Conservation (phyloP, 2,797 vertebrate genomes). For the Podargus strigoides region DNA sequence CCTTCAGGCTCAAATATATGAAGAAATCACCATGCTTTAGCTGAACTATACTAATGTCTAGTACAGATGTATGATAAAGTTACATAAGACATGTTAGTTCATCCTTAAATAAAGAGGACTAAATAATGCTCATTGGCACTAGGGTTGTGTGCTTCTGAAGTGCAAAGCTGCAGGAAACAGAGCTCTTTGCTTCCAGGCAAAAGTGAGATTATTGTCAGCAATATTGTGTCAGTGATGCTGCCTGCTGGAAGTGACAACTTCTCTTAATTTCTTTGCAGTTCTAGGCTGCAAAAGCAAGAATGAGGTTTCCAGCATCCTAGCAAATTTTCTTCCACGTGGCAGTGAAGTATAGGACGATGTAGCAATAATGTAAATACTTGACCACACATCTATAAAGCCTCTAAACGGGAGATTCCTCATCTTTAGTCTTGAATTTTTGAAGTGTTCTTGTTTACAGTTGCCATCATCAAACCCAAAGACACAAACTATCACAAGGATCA, state of each 20-base stretch:
- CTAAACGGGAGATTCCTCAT: background rate
- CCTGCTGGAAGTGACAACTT: background rate
- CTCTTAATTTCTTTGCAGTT: background rate
- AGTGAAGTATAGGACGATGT: background rate
- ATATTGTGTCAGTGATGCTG: background rate
- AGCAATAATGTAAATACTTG: background rate
- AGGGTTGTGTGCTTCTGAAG: background rate
- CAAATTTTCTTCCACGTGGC: background rate
- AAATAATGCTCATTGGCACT: background rate
- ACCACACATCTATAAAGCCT: background rate
- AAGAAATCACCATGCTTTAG: background rate
- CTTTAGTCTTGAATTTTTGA: background rate
- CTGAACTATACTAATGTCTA: background rate
- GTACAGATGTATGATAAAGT: accelerated
- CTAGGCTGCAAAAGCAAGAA: background rate
- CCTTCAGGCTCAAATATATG: background rate
- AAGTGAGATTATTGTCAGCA: background rate
- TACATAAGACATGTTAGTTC: background rate
- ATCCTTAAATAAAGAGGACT: background rate
- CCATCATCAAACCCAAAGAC: background rate
- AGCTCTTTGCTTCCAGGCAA: background rate
- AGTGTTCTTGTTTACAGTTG: background rate
- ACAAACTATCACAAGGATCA: background rate
- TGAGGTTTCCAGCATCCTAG: accelerated
- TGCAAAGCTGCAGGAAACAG: background rate